Conservation (phyloP, 2,113 vertebrate genomes). For the Hippolais icterina region DNA sequence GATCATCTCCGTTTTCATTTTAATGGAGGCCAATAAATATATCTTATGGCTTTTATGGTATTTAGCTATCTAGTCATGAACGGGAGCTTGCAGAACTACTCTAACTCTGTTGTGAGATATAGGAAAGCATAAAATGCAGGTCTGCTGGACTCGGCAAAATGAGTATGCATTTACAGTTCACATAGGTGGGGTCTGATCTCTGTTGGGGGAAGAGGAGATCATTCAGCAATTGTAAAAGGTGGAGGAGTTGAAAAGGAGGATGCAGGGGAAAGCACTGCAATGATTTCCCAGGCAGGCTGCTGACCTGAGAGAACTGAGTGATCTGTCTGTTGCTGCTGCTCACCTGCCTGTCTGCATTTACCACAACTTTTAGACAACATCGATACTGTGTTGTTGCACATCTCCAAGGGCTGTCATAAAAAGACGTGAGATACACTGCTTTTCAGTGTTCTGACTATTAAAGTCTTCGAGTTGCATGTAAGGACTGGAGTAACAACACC, state of each 20-base stretch:
- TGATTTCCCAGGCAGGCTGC: neutral
- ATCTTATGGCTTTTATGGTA: neutral
- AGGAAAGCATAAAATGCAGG: neutral
- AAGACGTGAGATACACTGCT: neutral
- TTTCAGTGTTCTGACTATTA: neutral
- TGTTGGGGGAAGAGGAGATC: neutral
- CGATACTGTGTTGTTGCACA: neutral
- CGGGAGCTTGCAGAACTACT: neutral
- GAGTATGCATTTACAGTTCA: neutral
- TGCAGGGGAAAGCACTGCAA: neutral
- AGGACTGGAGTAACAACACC: neutral
- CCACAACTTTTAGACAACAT: neutral
- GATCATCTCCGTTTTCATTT: conserved; percentile 17
- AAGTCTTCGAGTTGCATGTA: neutral
- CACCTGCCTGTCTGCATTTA: neutral
- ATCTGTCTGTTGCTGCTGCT: neutral
- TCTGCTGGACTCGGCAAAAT: neutral
- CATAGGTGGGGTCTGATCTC: neutral
- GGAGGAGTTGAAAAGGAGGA: neutral
- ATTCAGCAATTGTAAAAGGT: neutral
- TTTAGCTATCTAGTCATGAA: neutral
- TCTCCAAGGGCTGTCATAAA: neutral
- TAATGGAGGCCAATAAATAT: neutral
- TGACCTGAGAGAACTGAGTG: neutral
- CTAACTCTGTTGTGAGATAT: neutral